Base-by-base conservation (phyloP, 2,888 invertebrate genomes). In the Ariolimax columbianus region DNA sequence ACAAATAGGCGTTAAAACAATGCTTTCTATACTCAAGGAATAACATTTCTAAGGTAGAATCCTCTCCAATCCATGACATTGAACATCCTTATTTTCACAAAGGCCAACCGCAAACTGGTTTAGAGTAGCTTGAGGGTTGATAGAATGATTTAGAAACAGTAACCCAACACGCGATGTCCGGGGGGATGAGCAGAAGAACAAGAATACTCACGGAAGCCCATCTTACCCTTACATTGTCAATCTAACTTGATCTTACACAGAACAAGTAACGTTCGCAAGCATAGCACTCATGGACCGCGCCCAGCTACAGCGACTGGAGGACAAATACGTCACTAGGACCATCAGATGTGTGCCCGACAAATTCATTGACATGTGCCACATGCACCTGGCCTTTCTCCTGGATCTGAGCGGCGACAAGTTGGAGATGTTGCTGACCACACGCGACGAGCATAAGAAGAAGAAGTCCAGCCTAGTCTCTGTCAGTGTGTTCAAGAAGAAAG, bases 371-470 rank as follows among this genome's bases (percentile, higher is more conserved):
- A 95, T 98, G 92, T 97, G 98, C 91, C 96, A 97, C 92, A 98
- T 98, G 98, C 98, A 98, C 95, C 95, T 98, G 92, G 97, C 97
- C 19, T 98, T 98, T 95, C 96, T 97, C 91, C 95, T 98, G 91
- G 97, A 98, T 95, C 96, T 97, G 89, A 97, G 97, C 91, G 96
- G 97, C 68, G 96, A 97, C 95, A 96, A 97, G 96, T 96, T 95
- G 96, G 92, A 92, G 51, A 89, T 90, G 30, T 88, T 92, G 84
- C 89, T 91, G 72, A 79, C 83, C 19, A 68, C 77, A 6, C 87
- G 73, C 55, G 77, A 82, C 68, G 77, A 68, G 73, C 88, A 82
- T 63, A 86, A 70, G 59, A 83, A 59, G 11, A 86, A 81, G 43
- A 75, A 51, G 51, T 33, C 47, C 30, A 23, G 75, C 51, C 36